Percentiles rank a stretch among this genome's conserved stretches.
Evolutionary conservation across 2,888 invertebrate genomes (phyloP).

Genomic region (Abrostola triplasia): DNA sequence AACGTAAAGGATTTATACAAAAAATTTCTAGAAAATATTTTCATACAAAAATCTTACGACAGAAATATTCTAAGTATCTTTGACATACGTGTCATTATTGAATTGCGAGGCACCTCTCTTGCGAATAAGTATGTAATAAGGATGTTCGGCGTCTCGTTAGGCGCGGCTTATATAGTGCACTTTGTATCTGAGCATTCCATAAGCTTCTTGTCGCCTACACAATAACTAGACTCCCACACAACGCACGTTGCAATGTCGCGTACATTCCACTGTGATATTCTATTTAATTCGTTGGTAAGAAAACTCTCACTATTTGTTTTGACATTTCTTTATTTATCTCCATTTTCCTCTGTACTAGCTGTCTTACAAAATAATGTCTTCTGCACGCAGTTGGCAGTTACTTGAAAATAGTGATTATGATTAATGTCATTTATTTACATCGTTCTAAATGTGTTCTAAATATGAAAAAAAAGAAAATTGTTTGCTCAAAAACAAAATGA

Average conservation of each 20-base stretch:
- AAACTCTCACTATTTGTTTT: neutral
- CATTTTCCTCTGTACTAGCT: neutral
- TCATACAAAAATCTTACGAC: neutral
- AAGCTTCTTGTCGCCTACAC: neutral
- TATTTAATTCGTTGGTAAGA: neutral
- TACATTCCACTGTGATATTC: neutral
- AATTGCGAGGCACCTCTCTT: neutral
- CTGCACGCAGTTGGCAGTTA: neutral
- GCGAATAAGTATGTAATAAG: neutral
- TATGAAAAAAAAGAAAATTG: neutral
- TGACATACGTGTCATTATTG: constrained; percentile 1
- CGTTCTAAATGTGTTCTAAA: neutral
- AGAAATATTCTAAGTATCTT: neutral
- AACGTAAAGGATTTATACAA: too few species aligned
- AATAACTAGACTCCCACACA: neutral
- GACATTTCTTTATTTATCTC: neutral
- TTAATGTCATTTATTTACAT: neutral
- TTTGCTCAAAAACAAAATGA: constrained; percentile 5
- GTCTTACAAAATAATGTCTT: neutral
- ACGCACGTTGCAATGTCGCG: neutral
- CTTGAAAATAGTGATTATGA: constrained; percentile 4
- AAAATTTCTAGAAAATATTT: neutral
- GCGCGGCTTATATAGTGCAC: neutral
- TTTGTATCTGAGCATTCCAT: neutral
- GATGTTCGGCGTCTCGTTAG: neutral